Evolutionary conservation across 2,888 invertebrate genomes (phyloP), one percentile per base, ranked within the genome.

Genomic region (Dynastes tityus): DNA sequence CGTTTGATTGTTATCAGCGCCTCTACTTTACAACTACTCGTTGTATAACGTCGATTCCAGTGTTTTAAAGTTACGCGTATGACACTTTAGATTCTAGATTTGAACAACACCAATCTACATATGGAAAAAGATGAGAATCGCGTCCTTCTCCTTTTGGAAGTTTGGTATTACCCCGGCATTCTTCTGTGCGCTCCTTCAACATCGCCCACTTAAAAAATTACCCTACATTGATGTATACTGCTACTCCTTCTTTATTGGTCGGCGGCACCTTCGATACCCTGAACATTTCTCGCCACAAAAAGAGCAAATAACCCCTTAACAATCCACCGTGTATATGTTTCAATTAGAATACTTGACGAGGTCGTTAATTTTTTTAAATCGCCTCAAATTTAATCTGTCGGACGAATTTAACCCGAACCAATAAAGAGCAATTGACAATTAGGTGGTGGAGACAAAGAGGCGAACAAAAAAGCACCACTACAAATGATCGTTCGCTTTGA

Each of bases 361-460:
- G 22, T 73, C 73, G 73, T 73, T 73, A 73, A 73, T 73, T 45
- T 61, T 61, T 61, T 58, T 37, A 61, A 73, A 61, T 73, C 73
- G 61, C 40, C 16, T 40, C 58, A 61, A 73, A 73, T 58, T 73
- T 61, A 61, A 73, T 73, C 76, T 68, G 55, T 55, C 45, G 32
- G 63, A 49, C 64, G 75, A 65, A 75, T 51, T 75, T 64, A 75
- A 75, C 51, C 76, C 53, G 40, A 76, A 67, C 76, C 67, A 76
- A 76, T 68, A 76, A 76, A 76, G 76, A 68, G 76, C 76, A 76
- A 67, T 68, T 76, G 67, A 76, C 68, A 76, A 76, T 76, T 68
- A 76, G 76, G 67, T 68, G 58, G 67, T 76, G 65, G 67, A 76
- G 76, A 76, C 68, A 67, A 76, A 65, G 55, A 68, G 53, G 55